A percentile compares a stretch with the other conserved stretches of the same genome.
phyloP scores from a whole-genome alignment of 2,113 vertebrate species.

The Clinocottus analis region DNA sequence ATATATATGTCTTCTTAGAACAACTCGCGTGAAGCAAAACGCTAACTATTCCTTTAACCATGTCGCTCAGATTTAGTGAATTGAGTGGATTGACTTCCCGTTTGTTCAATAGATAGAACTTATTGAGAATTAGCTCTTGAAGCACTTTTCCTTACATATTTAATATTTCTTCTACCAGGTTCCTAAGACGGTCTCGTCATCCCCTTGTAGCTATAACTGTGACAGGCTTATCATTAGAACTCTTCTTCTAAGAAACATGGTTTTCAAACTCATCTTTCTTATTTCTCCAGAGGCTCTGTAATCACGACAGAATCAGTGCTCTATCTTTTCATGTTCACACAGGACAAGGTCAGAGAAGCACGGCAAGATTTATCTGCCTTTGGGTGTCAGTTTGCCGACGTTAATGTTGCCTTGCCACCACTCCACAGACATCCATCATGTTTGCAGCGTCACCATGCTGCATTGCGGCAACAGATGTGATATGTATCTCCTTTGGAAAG shows the following conservation, averaged over 20 bases:
- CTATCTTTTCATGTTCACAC: not conserved
- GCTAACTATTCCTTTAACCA: not conserved
- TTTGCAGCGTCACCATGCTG: not conserved
- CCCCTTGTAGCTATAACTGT: too few species aligned
- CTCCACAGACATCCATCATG: slow-evolving; percentile 25
- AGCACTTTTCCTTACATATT: too few species aligned
- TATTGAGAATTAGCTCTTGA: too few species aligned
- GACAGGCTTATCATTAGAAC: too few species aligned
- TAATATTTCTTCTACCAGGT: too few species aligned
- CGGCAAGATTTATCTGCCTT: not conserved
- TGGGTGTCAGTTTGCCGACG: not conserved
- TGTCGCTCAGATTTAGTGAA: not conserved
- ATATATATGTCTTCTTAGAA: not conserved
- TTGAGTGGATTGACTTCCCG: too few species aligned
- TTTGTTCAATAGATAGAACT: too few species aligned
- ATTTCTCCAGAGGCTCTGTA: not conserved
- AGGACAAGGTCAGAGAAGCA: not conserved
- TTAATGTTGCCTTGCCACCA: not conserved
- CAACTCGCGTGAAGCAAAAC: too few species aligned
- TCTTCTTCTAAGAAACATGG: not conserved
- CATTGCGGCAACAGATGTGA: slow-evolving; percentile 24
- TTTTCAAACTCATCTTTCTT: not conserved
- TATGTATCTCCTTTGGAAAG: not conserved
- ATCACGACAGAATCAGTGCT: not conserved
- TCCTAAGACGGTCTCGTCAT: too few species aligned